Evolutionary conservation across 2,888 invertebrate genomes (phyloP), one percentile per base, ranked within the genome.

Genomic region (Rhamphomyia laevipes): DNA sequence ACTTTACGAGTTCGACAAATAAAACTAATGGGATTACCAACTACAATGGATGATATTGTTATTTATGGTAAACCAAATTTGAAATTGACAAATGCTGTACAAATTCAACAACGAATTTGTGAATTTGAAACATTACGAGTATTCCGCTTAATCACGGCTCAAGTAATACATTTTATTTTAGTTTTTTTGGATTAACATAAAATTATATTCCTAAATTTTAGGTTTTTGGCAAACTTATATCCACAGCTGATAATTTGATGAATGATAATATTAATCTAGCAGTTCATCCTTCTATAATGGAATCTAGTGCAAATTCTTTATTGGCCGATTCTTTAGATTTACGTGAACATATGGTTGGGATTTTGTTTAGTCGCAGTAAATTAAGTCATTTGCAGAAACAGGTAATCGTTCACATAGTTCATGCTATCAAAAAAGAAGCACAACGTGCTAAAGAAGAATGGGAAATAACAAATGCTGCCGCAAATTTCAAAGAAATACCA

Each of bases 341-440:
- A 9, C 81, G 93, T 41, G 95, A 95, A 63, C 95, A 95, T 65
- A 92, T 96, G 79, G 95, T 95, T 42, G 94, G 95, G 52, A 95
- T 96, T 59, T 74, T 96, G 43, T 96, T 95, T 69, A 91, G 92
- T 50, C 80, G 94, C 45, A 91, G 91, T 65, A 93, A 94, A 67
- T 73, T 96, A 21, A 93, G 93, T 0, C 88, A 92, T 59, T 74
- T 95, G 47, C 95, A 95, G 67, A 89, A 89, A 68, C 92, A 92
- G 76, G 91, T 89, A 13, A 91, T 91, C 68, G 80, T 88, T 0
- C 91, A 91, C 65, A 90, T 91, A 53, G 89, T 89, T 15, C 84
- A 86, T 63, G 93, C 94, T 2, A 94, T 96, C 51, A 80, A 86
- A 11, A 86, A 89, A 63, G 95, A 96, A 72, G 84, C 92, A 0